Evolutionary conservation across 2,888 invertebrate genomes (phyloP).

Genomic region (Dynastes grantii): DNA sequence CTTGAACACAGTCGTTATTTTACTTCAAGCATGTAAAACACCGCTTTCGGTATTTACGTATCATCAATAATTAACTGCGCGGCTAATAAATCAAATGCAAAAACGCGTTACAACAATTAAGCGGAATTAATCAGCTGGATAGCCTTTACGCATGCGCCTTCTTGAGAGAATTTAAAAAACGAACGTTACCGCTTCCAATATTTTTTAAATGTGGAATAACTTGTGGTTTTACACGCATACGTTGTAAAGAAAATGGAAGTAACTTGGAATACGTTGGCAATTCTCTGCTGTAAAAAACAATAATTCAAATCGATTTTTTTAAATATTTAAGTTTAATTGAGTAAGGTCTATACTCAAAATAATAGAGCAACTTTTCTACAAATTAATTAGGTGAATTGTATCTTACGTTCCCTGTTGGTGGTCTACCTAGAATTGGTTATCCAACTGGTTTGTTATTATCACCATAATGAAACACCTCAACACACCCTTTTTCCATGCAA

Average conservation of each 20-base stretch:
- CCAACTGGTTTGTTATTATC: slow-evolving; percentile 37
- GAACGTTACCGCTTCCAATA: slow-evolving; percentile 23
- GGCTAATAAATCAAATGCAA: slow-evolving; percentile 32
- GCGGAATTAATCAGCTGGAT: slow-evolving; percentile 39
- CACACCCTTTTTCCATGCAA: slow-evolving; percentile 29
- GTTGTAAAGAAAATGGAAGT: no score
- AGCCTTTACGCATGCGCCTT: slow-evolving; percentile 22
- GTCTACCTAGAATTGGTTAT: slow-evolving; percentile 26
- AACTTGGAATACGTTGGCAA: no score
- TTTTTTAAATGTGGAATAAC: background rate
- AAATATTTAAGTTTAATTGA: no score
- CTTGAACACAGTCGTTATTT: slow-evolving; percentile 30
- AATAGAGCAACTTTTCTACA: background rate
- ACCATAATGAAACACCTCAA: slow-evolving; percentile 38
- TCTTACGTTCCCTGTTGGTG: slow-evolving; percentile 41
- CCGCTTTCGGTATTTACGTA: slow-evolving; percentile 28
- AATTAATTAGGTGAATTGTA: slow-evolving; percentile 41
- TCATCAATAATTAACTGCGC: slow-evolving; percentile 33
- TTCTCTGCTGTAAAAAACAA: no score
- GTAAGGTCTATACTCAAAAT: no score
- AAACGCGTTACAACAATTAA: slow-evolving; percentile 4
- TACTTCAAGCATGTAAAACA: slow-evolving; percentile 24
- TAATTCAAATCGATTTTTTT: no score
- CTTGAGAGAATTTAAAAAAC: slow-evolving; percentile 29
- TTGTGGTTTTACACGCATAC: no score